Percentiles rank a stretch among this genome's conserved stretches.
These are phyloP conservation scores for Smutsia temminckii DNA, from an alignment of 2,797 vertebrate genomes.

Conservation along the genomic window DNA sequence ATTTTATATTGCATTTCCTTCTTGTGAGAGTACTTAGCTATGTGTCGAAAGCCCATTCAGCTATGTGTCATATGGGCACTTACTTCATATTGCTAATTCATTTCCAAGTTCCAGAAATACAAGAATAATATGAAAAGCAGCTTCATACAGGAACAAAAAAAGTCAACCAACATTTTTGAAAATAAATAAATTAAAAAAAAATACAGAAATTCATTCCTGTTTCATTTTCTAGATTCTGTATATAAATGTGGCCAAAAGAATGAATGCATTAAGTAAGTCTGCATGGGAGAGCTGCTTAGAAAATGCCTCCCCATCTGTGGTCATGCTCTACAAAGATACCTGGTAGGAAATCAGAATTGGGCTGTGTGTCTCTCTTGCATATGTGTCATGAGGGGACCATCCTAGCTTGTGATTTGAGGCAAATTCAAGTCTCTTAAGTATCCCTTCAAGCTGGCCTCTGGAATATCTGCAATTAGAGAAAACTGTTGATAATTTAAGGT, in stretches of 20 bases:
- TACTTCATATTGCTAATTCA: background rate
- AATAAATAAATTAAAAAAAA: background rate
- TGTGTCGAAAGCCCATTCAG: background rate
- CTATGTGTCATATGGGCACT: background rate
- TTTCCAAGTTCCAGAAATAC: background rate
- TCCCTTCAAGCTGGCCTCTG: background rate
- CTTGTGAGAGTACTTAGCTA: background rate
- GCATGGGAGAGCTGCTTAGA: background rate
- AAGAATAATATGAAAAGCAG: background rate
- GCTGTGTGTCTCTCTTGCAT: background rate
- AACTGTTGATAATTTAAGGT: background rate
- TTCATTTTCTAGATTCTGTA: background rate
- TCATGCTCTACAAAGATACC: background rate
- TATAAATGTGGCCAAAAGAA: background rate
- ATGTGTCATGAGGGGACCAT: background rate
- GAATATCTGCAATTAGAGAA: background rate
- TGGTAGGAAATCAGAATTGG: background rate
- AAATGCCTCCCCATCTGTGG: no score
- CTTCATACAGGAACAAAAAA: background rate
- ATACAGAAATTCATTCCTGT: background rate
- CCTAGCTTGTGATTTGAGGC: background rate
- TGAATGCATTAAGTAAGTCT: background rate
- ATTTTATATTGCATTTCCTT: background rate
- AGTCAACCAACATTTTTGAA: background rate
- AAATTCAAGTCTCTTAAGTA: background rate